Evolutionary conservation across 2,888 invertebrate species (phyloP), one percentile per base, ranked within the genome.

Genomic region (Tinea trinotella): DNA sequence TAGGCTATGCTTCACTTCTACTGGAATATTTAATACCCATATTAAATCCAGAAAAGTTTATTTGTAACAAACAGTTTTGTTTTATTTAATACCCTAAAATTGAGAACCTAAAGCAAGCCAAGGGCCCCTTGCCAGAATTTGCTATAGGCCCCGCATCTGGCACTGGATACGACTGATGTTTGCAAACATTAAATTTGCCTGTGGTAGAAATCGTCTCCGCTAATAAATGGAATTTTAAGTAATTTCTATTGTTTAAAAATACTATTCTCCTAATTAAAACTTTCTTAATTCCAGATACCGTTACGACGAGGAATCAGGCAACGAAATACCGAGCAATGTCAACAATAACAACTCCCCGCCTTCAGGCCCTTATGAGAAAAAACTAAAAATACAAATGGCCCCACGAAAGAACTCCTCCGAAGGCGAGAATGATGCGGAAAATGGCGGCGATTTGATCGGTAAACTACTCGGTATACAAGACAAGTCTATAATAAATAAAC

Each of bases 381-480:
- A 88, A 59, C 69, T 84, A 54, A 81, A 86, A 64, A 65, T 83
- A 2, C 71, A 84, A 61, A 80, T 83, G 81, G 76, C 76, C 10
- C 78, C 86, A 12, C 78, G 86, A 54, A 86, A 84, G 61, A 86
- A 88, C 61, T 79, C 81, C 17, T 80, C 82, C 2, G 81, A 88
- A 60, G 64, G 72, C 1, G 80, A 89, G 59, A 84, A 87, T 66
- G 73, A 87, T 59, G 84, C 87, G 0, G 90, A 89, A 65, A 88
- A 88, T 46, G 87, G 88, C 53, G 88, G 90, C 57, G 95, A 96
- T 71, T 88, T 97, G 56, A 95, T 97, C 62, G 95, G 96, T 7
- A 96, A 96, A 74, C 87, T 97, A 1, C 83, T 97, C 13, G 97
- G 96, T 0, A 94, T 97, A 57, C 91, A 93, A 40, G 96, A 95